Evolutionary conservation across 1,140 invertebrate species (phyloP), one percentile per base, ranked within the genome.

Genomic region (Drosophila persimilis): DNA sequence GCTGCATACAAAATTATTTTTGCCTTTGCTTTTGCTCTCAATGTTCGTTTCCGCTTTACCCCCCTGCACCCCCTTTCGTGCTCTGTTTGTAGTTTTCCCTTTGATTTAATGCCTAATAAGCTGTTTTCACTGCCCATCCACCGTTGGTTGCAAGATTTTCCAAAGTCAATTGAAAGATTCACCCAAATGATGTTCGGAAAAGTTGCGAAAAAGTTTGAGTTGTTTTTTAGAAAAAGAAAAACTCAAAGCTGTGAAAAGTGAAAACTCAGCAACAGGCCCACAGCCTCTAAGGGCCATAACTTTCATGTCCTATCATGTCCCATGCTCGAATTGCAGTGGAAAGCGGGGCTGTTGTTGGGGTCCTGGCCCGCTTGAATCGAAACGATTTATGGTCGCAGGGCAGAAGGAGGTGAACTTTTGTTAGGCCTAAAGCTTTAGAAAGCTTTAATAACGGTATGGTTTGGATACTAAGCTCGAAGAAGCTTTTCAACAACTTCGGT

Each of bases 131-230:
- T 51, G 17, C 24, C 46, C 41, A 31, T n/a, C 11, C 26, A 26
- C 6, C 6, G 26, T 26, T 5, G 26, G 1, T 2, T 52, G 62
- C 56, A 41, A 29, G 58, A 66, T 63, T 67, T 35, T 39, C 43
- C 43, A 46, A 74, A 45, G 61, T 79, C 65, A 80, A 72, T 72
- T 67, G 46, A 75, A 61, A 35, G 64, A 67, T 64, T 63, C 59
- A 60, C 26, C 50, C 45, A 41, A 53, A 67, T 56, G 45, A 59
- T 46, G 39, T n/a, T 20, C 41, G 29, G 29, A 48, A 74, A 41
- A 55, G 35, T 39, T 13, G 35, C 35, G 11, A 39, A 13, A 11
- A 39, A 39, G 35, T 39, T 39, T 1, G 3, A 39, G 35, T 13
- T 63, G 66, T 46, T 56, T 50, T 26, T 24, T 35, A n/a, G 11